Base-by-base conservation (phyloP, 2,797 vertebrate genomes). In the Coendou prehensilis region DNA sequence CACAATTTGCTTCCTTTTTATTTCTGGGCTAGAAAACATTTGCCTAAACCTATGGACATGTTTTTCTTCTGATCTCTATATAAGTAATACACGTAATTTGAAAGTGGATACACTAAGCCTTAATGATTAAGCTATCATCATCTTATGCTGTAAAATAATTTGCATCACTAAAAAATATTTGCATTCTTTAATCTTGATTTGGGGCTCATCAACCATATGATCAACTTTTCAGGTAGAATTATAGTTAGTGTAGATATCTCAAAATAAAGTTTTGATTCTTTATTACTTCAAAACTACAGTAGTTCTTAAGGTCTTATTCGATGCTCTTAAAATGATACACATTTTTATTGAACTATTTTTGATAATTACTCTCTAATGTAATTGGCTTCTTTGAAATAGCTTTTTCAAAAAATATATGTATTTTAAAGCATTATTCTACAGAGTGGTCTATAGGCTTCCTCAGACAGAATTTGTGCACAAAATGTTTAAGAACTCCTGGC, bases 341-440 rank as follows among this genome's bases (percentile, higher is more conserved):
- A 52, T 50, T 73, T 97, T 92, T 73, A 26, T 54, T 87, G 75
- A 88, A 52, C 56, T 79, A 50, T 33, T 89, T 96, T 94, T 93
- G 47, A 78, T 87, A 80, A 87, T 82, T 67, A 37, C 5, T 22
- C 89, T 94, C 26, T 33, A 91, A n/a, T 84, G 33, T 47, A 84
- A 54, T 89, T 92, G 50, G 20, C 5, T 82, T 57, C 47, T 93
- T 84, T 84, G 86, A 89, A 41, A 69, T 73, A 37, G 22, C 9
- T 28, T 28, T 61, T 61, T 9, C 9, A 28, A 61, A 59, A 23
- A 33, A 28, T 9, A 71, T 17, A 78, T 79, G 57, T 63, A 59
- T 28, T 28, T 73, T 45, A 73, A 96, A 91, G 14, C 0, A 54
- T 45, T 92, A 67, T 94, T 83, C 52, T 30, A 11, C 73, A 41